phyloP scores from a whole-genome alignment of 1,140 invertebrate species.

The Alviniconcha marisindica region DNA sequence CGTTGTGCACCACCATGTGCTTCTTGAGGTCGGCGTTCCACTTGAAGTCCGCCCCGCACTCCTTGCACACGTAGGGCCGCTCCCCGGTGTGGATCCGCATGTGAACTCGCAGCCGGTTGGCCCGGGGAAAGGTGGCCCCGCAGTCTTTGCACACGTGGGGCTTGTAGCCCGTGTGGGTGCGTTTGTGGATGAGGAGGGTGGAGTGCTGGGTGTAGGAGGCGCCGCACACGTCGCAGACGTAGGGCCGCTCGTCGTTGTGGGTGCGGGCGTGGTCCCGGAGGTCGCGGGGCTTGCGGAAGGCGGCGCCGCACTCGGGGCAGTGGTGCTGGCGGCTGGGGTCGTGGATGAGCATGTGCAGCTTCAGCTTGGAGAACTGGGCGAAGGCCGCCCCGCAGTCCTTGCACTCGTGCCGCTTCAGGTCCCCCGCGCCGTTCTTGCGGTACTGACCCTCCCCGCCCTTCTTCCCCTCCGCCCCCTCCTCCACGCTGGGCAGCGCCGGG shows the following conservation, averaged over 20 bases:
- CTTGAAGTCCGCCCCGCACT: constrained; percentile 35
- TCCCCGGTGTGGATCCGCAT: constrained; percentile 81
- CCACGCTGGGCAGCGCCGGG: background rate
- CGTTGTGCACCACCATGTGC: background rate
- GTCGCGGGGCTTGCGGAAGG: constrained; percentile 82
- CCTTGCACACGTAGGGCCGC: constrained; percentile 43
- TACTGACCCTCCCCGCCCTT: background rate
- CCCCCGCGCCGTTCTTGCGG: background rate
- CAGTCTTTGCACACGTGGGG: constrained; percentile 40
- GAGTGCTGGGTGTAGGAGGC: constrained; percentile 71
- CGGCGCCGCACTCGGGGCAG: constrained; percentile 82
- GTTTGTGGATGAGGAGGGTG: constrained; percentile 39
- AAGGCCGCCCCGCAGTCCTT: constrained; percentile 15
- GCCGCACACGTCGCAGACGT: constrained; percentile 89
- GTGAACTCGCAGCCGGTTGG: constrained; percentile 42
- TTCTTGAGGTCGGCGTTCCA: constrained; percentile 12
- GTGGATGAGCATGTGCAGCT: background rate
- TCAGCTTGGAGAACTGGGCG: background rate
- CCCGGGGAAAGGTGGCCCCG: constrained; percentile 29
- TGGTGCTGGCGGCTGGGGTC: background rate
- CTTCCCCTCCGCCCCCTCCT: background rate
- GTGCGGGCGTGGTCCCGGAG: constrained; percentile 40
- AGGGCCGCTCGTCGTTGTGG: constrained; percentile 90
- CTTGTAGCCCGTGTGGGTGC: constrained; percentile 44
- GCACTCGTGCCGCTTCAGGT: constrained; percentile 14